These are phyloP conservation scores for Zaprionus inermis DNA, from an alignment of 1,140 invertebrate species.

Conservation along the genomic window DNA sequence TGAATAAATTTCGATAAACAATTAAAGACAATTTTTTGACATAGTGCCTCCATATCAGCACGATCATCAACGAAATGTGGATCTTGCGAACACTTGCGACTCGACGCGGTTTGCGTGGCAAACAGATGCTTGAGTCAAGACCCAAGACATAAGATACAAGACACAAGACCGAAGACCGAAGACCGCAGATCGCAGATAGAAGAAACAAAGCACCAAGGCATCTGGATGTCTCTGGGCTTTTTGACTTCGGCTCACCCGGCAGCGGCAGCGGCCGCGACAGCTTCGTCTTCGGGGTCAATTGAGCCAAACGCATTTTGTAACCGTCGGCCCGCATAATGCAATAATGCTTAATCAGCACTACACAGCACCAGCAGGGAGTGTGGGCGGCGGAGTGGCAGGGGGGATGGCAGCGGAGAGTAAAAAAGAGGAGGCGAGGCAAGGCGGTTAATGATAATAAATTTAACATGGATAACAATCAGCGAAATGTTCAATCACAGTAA, in stretches of 20 bases:
- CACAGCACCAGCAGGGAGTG: constrained; percentile 29
- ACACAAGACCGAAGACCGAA: neutral
- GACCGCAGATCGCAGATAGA: neutral
- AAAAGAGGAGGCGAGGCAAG: neutral
- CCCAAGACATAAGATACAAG: constrained; percentile 1
- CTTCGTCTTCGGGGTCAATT: constrained; percentile 63
- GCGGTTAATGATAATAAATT: constrained; percentile 74
- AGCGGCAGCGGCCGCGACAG: neutral
- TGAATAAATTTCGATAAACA: constrained; percentile 48
- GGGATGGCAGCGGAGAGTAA: neutral
- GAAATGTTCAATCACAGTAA: constrained; percentile 70
- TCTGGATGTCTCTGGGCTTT: constrained; percentile 3
- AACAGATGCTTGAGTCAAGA: constrained; percentile 1
- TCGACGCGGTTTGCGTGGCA: constrained; percentile 7
- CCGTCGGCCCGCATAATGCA: constrained; percentile 69
- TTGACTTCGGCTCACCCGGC: constrained; percentile 4
- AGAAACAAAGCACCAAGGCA: neutral
- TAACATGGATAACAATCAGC: constrained; percentile 72
- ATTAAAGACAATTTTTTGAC: constrained; percentile 27
- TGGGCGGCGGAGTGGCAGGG: neutral
- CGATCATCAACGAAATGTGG: constrained; percentile 23
- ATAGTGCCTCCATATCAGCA: neutral
- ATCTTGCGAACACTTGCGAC: constrained; percentile 15
- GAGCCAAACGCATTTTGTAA: constrained; percentile 73
- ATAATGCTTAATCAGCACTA: constrained; percentile 75